Percentiles rank a stretch among this genome's conserved stretches.
These are phyloP conservation scores for Craterocephalus amniculus DNA, from an alignment of 2,797 vertebrate species.

Conservation along the genomic window DNA sequence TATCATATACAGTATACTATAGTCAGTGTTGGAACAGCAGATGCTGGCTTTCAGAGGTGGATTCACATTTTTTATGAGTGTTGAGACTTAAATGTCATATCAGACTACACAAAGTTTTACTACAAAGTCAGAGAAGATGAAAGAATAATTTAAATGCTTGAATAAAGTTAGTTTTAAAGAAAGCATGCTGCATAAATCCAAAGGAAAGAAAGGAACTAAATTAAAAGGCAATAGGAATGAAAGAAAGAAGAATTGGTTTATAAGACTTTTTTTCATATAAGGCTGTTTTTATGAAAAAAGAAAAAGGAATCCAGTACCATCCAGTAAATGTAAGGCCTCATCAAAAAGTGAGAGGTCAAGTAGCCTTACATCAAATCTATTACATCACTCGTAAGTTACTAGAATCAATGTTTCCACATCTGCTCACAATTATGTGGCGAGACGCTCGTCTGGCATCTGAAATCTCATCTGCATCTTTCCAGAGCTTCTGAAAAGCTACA, in stretches of 20 bases:
- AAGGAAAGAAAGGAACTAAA: background rate
- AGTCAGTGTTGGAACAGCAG: background rate
- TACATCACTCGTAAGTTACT: background rate
- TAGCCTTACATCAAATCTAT: background rate
- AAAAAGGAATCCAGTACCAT: background rate
- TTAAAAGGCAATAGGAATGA: background rate
- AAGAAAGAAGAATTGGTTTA: background rate
- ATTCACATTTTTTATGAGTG: no score
- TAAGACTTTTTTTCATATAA: no score
- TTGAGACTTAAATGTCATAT: no score
- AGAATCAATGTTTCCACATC: conserved; percentile 19
- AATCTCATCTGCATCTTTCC: conserved; percentile 43
- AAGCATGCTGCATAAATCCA: background rate
- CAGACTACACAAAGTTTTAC: background rate
- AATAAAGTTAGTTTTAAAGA: background rate
- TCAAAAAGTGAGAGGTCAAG: background rate
- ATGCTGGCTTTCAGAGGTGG: background rate
- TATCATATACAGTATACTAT: background rate
- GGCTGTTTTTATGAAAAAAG: no score
- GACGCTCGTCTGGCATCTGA: conserved; percentile 31
- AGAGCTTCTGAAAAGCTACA: conserved; percentile 40
- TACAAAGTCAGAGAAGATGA: background rate
- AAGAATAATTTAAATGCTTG: background rate
- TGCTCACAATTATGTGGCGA: conserved; percentile 24
- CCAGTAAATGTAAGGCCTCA: background rate